Conservation (phyloP, 2,113 vertebrate species). For the Heliornis fulica region DNA sequence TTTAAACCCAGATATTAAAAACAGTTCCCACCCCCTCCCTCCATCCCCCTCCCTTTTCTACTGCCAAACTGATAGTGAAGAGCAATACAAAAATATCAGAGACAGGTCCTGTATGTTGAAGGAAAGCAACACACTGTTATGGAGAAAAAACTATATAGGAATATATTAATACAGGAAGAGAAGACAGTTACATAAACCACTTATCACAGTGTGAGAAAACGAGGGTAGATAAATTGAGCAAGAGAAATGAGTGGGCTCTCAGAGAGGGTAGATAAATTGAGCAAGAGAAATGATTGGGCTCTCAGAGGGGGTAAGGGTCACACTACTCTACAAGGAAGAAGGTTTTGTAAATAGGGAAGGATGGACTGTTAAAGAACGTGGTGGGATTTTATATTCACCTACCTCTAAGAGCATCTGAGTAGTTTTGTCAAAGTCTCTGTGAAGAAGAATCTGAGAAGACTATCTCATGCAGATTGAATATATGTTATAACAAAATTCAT, state of each 20-base stretch:
- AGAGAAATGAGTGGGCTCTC: background rate
- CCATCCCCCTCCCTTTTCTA: background rate
- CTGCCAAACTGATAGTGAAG: background rate
- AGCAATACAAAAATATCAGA: background rate
- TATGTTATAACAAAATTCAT: background rate
- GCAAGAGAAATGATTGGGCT: too few relatives aligned
- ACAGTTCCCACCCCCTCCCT: background rate
- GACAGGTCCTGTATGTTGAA: background rate
- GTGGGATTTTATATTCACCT: background rate
- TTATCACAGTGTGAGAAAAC: background rate
- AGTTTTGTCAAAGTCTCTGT: background rate
- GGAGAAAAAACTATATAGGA: background rate
- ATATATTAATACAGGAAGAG: background rate
- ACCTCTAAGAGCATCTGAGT: rapidly evolving
- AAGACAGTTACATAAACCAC: background rate
- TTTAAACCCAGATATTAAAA: background rate
- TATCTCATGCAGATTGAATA: background rate
- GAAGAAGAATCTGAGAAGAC: background rate
- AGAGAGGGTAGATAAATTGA: background rate
- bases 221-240: background rate
- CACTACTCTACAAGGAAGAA: background rate
- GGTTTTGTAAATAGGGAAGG: background rate
- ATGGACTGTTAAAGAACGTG: background rate
- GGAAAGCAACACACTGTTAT: background rate
- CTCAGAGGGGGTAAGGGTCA: background rate